Evolutionary conservation across 1,140 invertebrate genomes (phyloP), one percentile per base, ranked within the genome.

Genomic region (Sarcophaga bullata): DNA sequence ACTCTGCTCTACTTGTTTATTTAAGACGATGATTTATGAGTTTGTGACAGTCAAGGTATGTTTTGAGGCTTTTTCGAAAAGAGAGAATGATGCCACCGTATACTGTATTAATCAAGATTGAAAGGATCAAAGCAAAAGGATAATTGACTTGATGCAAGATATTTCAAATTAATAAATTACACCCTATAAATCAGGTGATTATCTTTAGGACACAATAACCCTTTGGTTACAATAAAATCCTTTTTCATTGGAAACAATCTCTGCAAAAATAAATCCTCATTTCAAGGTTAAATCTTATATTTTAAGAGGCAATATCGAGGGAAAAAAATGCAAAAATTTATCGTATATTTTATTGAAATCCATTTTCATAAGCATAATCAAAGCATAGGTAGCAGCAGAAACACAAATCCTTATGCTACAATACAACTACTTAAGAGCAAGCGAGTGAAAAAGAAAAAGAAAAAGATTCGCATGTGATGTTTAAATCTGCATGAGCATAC

Each of bases 21-120:
- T 76, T 76, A 37, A 17, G 73, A 47, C 25, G 73, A n/a, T 76
- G 73, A 76, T 76, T 76, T 76, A 76, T 76, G 49, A 37, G 47
- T 76, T 76, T 76, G 47, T 76, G 73, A 76, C 73, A 76, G 48
- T 17, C n/a, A 8, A 49, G 73, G 46, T 76, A 37, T 76, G 46
- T 76, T 68, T 58, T 37, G 25, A 37, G 25, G 25, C 4, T 37
- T 37, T 37, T 37, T 37, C 25, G n/a, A 37, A 37, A 37, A 4
- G 1, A 2, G 25, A 4, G 25, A 37, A 37, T 37, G 25, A 37
- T 37, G 25, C 25, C 25, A 37, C 25, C 4, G 4, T 37, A 37
- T 37, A 2, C 4, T 1, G 25, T 37, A 37, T 37, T 37, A 37
- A 37, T 37, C 25, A 37, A 37, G 25, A 37, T 37, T 37, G 25